phyloP scores from a whole-genome alignment of 1,140 invertebrate species.

The Rhizoglyphus robini region DNA sequence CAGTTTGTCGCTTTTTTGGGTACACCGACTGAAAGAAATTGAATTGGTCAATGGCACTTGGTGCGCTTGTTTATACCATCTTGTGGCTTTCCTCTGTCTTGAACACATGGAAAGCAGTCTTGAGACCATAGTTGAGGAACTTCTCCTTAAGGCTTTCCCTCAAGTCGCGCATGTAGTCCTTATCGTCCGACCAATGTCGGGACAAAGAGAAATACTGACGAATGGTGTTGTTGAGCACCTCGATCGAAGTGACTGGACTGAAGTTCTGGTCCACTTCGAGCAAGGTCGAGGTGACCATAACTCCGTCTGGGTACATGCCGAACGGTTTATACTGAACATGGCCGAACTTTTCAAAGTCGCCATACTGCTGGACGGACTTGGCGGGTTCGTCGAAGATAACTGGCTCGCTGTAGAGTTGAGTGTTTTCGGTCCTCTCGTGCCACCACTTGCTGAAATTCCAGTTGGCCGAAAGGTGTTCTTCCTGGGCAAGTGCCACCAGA shows the following conservation, averaged over 20 bases:
- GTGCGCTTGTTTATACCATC: not conserved
- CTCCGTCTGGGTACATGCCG: not conserved
- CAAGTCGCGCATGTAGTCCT: constrained; percentile 6
- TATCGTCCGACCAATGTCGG: constrained; percentile 12
- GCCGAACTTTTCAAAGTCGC: constrained; percentile 13
- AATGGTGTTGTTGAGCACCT: not conserved
- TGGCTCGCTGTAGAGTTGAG: constrained; percentile 5
- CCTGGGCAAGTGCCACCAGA: not conserved
- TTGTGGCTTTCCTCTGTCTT: constrained; percentile 14
- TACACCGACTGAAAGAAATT: constrained; percentile 20
- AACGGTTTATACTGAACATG: constrained; percentile 2
- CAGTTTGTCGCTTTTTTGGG: constrained; percentile 27
- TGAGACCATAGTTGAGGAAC: constrained; percentile 12
- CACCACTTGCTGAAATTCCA: constrained; percentile 19
- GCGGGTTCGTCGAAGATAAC: constrained; percentile 17
- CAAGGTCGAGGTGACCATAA: not conserved
- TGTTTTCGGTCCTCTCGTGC: not conserved
- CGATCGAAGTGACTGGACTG: not conserved
- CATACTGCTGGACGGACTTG: constrained; percentile 9
- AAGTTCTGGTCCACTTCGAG: not conserved
- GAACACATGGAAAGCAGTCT: constrained; percentile 18
- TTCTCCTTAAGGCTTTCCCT: constrained; percentile 11
- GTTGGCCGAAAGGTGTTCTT: no score
- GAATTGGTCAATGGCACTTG: not conserved
- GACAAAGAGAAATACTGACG: constrained; percentile 11